Percentiles rank a stretch among this genome's conserved stretches.
Evolutionary conservation across 2,113 vertebrate genomes (phyloP).

Genomic region (Scortum barcoo): DNA sequence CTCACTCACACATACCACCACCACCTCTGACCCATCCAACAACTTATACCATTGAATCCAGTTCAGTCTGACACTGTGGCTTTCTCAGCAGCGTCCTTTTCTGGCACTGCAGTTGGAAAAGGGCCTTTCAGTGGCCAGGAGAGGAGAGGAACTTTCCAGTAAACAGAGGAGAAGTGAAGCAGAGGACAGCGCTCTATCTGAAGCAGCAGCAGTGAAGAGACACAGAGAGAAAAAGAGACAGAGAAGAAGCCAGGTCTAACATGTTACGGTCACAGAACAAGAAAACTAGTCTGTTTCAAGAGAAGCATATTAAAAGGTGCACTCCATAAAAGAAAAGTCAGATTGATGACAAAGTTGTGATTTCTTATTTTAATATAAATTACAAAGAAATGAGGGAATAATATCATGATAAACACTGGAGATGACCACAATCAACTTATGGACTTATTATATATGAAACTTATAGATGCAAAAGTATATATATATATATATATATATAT

Average conservation of each 20-base stretch:
- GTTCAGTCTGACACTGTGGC: slow-evolving; percentile 76
- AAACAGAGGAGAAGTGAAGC: slow-evolving; percentile 69
- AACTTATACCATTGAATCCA: slow-evolving; percentile 86
- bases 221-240: slow-evolving; percentile 59
- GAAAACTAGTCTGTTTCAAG: slow-evolving; percentile 5
- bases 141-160: slow-evolving; percentile 72
- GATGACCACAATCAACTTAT: not conserved
- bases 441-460: no score
- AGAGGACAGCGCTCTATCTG: slow-evolving; percentile 65
- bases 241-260: slow-evolving; percentile 41
- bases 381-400: not conserved
- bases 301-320: slow-evolving; percentile 9
- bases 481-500: no score
- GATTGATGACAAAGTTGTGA: not conserved
- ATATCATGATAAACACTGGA: not conserved
- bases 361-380: not conserved
- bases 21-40: slow-evolving; percentile 18
- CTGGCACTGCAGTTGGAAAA: slow-evolving; percentile 79
- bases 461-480: no score
- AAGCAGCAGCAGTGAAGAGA: slow-evolving; percentile 58
- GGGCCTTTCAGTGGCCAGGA: slow-evolving; percentile 70
- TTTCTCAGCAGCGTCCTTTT: slow-evolving; percentile 78
- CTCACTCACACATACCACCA: slow-evolving; percentile 4
- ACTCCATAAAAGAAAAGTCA: not conserved
- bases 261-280: slow-evolving; percentile 29